phyloP scores from a whole-genome alignment of 1,140 invertebrate genomes.

The Calycopis cecrops region DNA sequence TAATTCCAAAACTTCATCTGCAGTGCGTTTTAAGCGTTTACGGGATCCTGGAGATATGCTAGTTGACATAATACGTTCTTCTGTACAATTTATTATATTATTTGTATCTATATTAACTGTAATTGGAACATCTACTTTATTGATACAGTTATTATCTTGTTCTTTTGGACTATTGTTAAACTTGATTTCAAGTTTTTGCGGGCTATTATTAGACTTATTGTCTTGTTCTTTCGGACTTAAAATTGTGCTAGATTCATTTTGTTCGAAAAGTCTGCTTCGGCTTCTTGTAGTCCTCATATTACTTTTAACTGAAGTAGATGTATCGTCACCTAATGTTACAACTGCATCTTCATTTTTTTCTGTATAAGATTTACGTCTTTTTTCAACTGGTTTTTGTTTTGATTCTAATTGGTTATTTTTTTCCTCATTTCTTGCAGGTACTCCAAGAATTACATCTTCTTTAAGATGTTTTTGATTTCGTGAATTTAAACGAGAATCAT shows the following conservation, averaged over 20 bases:
- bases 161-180: no score
- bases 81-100: background rate
- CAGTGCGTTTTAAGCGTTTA: slow-evolving; percentile 1
- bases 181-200: no score
- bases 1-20: slow-evolving; percentile 14
- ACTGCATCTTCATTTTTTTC: no score
- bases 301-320: background rate
- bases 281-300: slow-evolving; percentile 18
- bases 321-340: background rate
- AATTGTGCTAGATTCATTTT: background rate
- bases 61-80: background rate
- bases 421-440: background rate
- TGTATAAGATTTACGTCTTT: no score
- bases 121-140: no score
- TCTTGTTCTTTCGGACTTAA: background rate
- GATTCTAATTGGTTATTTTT: no score
- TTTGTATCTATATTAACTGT: no score
- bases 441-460: background rate
- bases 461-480: background rate
- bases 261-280: slow-evolving; percentile 9
- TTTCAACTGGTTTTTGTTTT: no score
- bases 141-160: no score
- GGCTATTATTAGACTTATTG: background rate
- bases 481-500: background rate
- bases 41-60: background rate